phyloP scores from a whole-genome alignment of 2,888 invertebrate species.

The Hypselothyrea guttata region DNA sequence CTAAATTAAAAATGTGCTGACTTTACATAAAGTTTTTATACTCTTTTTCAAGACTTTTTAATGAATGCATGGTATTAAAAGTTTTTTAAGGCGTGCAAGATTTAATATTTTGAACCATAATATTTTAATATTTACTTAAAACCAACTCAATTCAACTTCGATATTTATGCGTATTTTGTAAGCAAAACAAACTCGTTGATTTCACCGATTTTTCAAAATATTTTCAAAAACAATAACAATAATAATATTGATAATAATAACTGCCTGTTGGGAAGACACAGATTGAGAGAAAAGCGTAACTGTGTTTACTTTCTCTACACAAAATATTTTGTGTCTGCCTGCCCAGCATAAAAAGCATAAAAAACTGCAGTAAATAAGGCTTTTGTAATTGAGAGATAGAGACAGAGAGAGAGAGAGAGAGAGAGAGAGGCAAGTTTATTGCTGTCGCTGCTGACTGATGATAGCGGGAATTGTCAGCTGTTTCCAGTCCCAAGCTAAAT shows the following conservation, averaged over 20 bases:
- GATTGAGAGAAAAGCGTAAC: too few species aligned
- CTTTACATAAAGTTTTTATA: too few species aligned
- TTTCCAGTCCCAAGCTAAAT: conserved; percentile 44
- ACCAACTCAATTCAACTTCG: background rate
- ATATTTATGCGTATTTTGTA: conserved; percentile 29
- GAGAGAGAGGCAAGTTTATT: conserved; percentile 65
- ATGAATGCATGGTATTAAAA: too few species aligned
- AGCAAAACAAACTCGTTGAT: conserved; percentile 20
- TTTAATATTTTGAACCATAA: conserved; percentile 12
- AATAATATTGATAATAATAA: conserved; percentile 1
- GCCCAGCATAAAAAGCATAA: background rate
- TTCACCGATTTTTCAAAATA: conserved; percentile 12
- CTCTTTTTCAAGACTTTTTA: too few species aligned
- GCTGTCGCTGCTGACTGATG: conserved; percentile 42
- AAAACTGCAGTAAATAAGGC: conserved; percentile 14
- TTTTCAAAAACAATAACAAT: conserved; percentile 4
- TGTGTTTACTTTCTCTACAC: background rate
- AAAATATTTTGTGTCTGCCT: background rate
- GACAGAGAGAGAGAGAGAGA: too few species aligned
- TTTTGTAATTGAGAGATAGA: conserved; percentile 76
- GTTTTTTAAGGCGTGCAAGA: too few species aligned
- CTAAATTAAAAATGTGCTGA: too few species aligned
- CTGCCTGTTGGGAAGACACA: too few species aligned
- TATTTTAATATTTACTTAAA: too few species aligned
- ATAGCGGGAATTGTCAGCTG: conserved; percentile 49